These are phyloP conservation scores for Thamnaconus septentrionalis DNA, from an alignment of 2,113 vertebrate genomes.

Conservation along the genomic window DNA sequence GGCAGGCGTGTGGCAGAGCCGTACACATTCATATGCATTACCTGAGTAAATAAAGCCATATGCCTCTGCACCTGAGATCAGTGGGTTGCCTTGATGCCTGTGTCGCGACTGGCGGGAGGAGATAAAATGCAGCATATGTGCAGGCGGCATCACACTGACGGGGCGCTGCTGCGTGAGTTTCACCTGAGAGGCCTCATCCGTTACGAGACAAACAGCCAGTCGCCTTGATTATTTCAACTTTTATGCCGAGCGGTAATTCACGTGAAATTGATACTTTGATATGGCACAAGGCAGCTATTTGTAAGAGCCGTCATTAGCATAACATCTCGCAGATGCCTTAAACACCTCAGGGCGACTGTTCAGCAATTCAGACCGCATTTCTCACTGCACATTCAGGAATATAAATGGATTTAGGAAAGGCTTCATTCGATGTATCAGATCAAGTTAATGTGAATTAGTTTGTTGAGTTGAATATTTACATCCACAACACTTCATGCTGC, in stretches of 20 bases:
- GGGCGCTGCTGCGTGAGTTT: neutral
- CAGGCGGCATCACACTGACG: neutral
- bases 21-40: constrained; percentile 16
- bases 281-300: neutral
- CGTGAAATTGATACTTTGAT: neutral
- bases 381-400: no score
- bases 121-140: neutral
- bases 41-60: constrained; percentile 1
- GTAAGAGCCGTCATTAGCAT: constrained; percentile 2
- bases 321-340: constrained; percentile 1
- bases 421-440: no score
- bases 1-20: neutral
- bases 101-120: constrained; percentile 9
- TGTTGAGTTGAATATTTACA: no score
- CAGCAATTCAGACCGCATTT: neutral
- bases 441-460: no score
- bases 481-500: no score
- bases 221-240: neutral
- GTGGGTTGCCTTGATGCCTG: constrained; percentile 11
- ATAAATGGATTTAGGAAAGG: no score
- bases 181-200: neutral
- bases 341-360: neutral
- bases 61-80: constrained; percentile 4
- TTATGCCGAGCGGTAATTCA: neutral
- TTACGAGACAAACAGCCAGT: neutral